Conservation (phyloP, 2,113 vertebrate genomes). For the Pelecanoides urinatrix region DNA sequence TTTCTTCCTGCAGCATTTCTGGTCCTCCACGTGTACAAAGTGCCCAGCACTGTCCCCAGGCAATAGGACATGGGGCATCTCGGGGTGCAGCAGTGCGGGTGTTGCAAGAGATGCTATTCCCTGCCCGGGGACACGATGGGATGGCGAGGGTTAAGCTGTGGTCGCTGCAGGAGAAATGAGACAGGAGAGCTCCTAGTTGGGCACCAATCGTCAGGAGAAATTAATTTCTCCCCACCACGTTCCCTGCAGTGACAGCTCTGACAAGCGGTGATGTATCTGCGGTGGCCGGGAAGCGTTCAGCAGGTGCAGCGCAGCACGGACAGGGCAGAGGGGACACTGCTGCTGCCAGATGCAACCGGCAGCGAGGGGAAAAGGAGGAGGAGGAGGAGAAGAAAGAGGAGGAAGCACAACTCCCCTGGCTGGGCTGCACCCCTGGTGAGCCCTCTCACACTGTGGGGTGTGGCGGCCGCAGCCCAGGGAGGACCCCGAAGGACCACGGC, state of each 20-base stretch:
- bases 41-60: accelerated
- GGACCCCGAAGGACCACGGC: not conserved
- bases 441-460: accelerated
- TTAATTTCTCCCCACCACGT: not conserved
- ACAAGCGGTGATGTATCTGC: not conserved
- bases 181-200: not conserved
- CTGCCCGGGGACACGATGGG: accelerated
- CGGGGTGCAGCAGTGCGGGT: accelerated
- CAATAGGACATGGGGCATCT: accelerated
- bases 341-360: not conserved
- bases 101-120: not conserved
- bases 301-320: not conserved
- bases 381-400: not conserved
- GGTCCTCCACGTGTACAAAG: accelerated
- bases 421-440: not conserved
- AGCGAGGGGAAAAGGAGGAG: not conserved
- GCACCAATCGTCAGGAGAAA: not conserved
- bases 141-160: not conserved
- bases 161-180: not conserved
- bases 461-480: accelerated
- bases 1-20: not conserved
- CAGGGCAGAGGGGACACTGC: not conserved
- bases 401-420: not conserved
- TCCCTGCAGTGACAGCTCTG: not conserved
- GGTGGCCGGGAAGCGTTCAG: accelerated